Evolutionary conservation across 2,797 vertebrate species (phyloP), one percentile per base, ranked within the genome.

Genomic region (Neosilurus mollespiculum): DNA sequence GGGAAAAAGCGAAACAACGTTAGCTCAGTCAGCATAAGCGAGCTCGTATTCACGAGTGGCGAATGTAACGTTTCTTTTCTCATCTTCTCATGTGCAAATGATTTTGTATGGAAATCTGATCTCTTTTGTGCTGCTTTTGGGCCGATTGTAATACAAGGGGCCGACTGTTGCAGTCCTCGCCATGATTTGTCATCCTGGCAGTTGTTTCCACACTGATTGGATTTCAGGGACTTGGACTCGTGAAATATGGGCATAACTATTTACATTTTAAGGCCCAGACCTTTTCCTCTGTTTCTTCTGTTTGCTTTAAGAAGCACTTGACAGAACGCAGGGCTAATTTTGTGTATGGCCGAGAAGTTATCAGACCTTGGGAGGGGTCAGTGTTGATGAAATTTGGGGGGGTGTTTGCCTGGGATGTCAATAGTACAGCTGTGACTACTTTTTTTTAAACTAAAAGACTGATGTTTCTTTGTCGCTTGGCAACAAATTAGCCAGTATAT

Each of bases 21-120:
- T 14, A 20, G 81, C 87, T 77, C 81, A 86, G 85, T 81, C 78
- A 86, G 85, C 82, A 86, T 86, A 70, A 82, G 87, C 78, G 54
- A 75, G 87, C 87, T 87, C 86, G 86, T 84, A 87, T 86, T 86
- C 67, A 85, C 85, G 81, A 81, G 79, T 80, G 76, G 88, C 82
- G 62, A 78, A 83, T 86, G 85, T 88, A 79, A 83, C 86, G 83
- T 89, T 87, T 92, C 90, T 86, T 78, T 81, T 87, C 83, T 26
- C 70, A 78, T 69, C 85, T 86, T 70, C 89, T 91, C 91, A 88
- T 89, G 82, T 89, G 88, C 85, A 86, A 80, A 86, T 86, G 86
- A 93, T 92, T 91, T 89, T 87, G 88, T 79, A 64, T 78, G 18
- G 90, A 92, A 94, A 93, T 91, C 90, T 79, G 91, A 93, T 88